Evolutionary conservation across 1,140 invertebrate genomes (phyloP).

Genomic region (Caerostris darwini): DNA sequence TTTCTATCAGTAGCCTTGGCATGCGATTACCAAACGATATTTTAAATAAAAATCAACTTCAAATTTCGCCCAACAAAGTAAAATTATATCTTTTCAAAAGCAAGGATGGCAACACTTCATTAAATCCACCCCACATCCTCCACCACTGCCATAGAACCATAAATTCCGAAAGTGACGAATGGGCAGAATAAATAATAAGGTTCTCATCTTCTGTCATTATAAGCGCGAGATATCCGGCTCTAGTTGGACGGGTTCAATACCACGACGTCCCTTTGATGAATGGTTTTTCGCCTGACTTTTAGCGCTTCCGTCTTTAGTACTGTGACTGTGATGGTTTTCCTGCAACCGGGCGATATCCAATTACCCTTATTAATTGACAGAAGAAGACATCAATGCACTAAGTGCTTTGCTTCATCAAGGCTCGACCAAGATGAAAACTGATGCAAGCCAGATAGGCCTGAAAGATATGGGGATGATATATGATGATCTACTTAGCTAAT

Average conservation of each 20-base stretch:
- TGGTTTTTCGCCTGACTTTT: neutral
- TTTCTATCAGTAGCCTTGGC: no score
- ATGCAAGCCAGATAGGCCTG: neutral
- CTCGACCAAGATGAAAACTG: neutral
- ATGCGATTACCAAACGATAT: no score
- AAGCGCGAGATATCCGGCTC: neutral
- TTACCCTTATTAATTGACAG: conserved; percentile 28
- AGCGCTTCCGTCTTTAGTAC: neutral
- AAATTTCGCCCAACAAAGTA: no score
- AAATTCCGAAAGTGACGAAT: neutral
- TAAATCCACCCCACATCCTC: neutral
- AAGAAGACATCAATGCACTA: neutral
- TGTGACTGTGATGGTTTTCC: neutral
- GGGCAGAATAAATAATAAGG: conserved; percentile 32
- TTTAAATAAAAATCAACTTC: no score
- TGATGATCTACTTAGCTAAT: neutral
- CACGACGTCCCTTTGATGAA: conserved; percentile 14
- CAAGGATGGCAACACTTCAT: no score
- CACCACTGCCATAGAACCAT: neutral
- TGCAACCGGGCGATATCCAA: neutral
- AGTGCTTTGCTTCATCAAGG: conserved; percentile 8
- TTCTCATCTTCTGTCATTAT: conserved; percentile 7
- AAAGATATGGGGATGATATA: neutral
- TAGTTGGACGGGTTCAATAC: neutral
- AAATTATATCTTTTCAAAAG: no score